A percentile compares a stretch with the other conserved stretches of the same genome.
Conservation (phyloP, 2,797 vertebrate species). For the Trachurus trachurus region DNA sequence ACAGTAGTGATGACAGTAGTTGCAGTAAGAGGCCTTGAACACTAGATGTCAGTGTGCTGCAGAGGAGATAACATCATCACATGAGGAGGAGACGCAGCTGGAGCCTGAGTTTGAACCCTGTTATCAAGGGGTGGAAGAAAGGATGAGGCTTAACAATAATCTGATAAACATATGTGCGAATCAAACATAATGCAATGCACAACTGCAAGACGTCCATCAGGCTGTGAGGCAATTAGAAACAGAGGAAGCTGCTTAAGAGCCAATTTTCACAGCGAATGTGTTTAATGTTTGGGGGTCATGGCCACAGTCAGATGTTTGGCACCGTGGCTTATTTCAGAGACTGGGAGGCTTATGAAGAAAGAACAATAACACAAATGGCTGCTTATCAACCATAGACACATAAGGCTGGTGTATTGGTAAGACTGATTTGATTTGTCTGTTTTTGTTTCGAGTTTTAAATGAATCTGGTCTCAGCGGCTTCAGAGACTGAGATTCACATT, state of each 20-base stretch:
- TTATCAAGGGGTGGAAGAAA: background rate
- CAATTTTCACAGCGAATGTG: background rate
- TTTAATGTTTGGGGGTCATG: background rate
- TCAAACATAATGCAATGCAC: background rate
- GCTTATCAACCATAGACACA: constrained; percentile 6
- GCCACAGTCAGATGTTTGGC: background rate
- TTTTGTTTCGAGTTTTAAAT: no score
- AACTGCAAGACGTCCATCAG: background rate
- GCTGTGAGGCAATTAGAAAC: background rate
- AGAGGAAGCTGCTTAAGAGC: background rate
- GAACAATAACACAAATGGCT: constrained; percentile 5
- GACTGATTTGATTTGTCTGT: no score
- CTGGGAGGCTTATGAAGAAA: background rate
- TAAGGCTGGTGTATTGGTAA: no score
- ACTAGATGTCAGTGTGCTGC: constrained; percentile 81
- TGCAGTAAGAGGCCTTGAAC: constrained; percentile 48
- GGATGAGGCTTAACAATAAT: background rate
- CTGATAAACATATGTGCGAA: background rate
- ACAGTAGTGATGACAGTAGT: no score
- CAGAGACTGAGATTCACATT: no score
- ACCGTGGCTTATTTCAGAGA: background rate
- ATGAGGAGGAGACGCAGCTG: background rate
- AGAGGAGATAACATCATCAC: constrained; percentile 28
- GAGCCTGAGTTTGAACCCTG: constrained; percentile 66
- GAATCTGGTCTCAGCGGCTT: no score